Evolutionary conservation across 2,888 invertebrate genomes (phyloP), one percentile per base, ranked within the genome.

Genomic region (Junonia oenone): DNA sequence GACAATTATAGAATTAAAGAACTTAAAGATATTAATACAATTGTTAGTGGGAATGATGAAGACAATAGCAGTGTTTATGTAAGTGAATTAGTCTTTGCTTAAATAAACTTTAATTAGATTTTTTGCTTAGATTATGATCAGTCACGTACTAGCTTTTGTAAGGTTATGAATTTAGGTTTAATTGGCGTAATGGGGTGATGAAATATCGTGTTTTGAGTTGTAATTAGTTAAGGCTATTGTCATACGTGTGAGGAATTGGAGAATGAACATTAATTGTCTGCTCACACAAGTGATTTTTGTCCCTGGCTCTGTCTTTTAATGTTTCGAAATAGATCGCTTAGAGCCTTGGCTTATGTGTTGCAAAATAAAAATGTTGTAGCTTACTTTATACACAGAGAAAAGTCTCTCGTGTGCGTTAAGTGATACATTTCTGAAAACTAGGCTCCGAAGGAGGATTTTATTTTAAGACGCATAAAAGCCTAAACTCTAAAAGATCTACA

Each of bases 1-100:
- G 19, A 45, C 2, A 43, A 43, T 26, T 43, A 43, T 26, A 13
- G n/a, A 43, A 8, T 6, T 43, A n/a, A 43, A 22, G 6, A 26
- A 43, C n/a, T 43, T 43, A 22, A 22, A 8, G 38, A 19, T 19
- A 40, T 9, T 11, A 19, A 40, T 11, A 40, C 38, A 38, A 38
- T 38, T 15, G 26, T 31, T 15, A 29, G 22, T 51, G 58, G 27
- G 55, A 58, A 45, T 26, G 29, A 14, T 4, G 27, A 3, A 29
- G 45, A 56, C 53, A 56, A 55, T 51, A 6, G 38, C 19, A 55
- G 27, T 45, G 11, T 49, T 45, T 49, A 52, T 33, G 61, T 61
- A 58, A 61, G 61, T 61, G 49, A 31, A 49, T 50, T 51, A n/a
- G n/a, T 11, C 31, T 33, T 33, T 33, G 22, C 43, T 59, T n/a